Evolutionary conservation across 2,888 invertebrate species (phyloP).

Genomic region (Amiota communis): DNA sequence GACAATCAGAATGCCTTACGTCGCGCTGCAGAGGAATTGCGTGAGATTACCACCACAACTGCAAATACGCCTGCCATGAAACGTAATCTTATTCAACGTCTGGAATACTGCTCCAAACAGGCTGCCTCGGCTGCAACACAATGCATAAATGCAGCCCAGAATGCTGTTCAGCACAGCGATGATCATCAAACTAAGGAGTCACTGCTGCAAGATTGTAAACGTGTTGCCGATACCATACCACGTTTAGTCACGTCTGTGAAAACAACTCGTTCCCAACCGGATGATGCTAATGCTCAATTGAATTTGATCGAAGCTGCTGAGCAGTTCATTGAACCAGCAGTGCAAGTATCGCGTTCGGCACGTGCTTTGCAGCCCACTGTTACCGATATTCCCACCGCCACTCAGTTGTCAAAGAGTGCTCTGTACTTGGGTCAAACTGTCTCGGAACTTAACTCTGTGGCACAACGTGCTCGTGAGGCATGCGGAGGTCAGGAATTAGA

Average conservation of each 20-base stretch:
- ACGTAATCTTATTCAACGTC: slow-evolving; percentile 80
- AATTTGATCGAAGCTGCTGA: slow-evolving; percentile 88
- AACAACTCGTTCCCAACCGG: slow-evolving; percentile 80
- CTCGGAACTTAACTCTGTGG: slow-evolving; percentile 76
- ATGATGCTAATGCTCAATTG: slow-evolving; percentile 83
- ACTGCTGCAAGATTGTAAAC: slow-evolving; percentile 82
- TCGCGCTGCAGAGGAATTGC: slow-evolving; percentile 93
- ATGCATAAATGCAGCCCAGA: slow-evolving; percentile 90
- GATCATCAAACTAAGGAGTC: slow-evolving; percentile 78
- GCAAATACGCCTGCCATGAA: slow-evolving; percentile 83
- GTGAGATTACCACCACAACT: slow-evolving; percentile 91
- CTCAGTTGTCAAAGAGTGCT: slow-evolving; percentile 77
- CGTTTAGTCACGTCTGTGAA: slow-evolving; percentile 86
- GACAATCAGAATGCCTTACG: slow-evolving; percentile 88
- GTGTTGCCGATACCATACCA: slow-evolving; percentile 85
- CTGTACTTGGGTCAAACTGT: slow-evolving; percentile 71
- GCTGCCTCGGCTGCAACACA: slow-evolving; percentile 93
- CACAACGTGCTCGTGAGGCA: slow-evolving; percentile 81
- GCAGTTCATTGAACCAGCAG: slow-evolving; percentile 84
- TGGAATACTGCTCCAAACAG: slow-evolving; percentile 85
- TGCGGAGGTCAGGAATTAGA: slow-evolving; percentile 90
- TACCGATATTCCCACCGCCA: slow-evolving; percentile 82
- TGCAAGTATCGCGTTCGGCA: slow-evolving; percentile 83
- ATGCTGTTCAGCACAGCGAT: slow-evolving; percentile 81
- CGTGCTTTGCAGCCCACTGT: slow-evolving; percentile 89